Percentiles rank a stretch among this genome's conserved stretches.
phyloP scores from a whole-genome alignment of 92 coral and sea anemone genomes.

The Phenganax subtilis region DNA sequence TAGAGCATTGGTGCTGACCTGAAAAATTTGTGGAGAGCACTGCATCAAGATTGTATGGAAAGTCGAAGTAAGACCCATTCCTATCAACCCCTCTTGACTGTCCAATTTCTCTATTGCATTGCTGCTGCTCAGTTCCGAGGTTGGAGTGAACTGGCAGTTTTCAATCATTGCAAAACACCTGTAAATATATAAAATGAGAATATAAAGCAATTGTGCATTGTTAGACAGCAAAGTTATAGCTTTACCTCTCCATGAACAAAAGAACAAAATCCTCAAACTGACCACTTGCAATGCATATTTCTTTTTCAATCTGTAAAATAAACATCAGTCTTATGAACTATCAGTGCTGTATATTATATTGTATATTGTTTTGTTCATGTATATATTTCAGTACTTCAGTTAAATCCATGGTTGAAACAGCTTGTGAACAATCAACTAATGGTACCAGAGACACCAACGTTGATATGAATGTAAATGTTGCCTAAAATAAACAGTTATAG shows the following conservation, averaged over 20 bases:
- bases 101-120: conserved; percentile 74
- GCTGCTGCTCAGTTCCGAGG: conserved; percentile 83
- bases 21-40: conserved; percentile 88
- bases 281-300: conserved; percentile 79
- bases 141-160: conserved; percentile 85
- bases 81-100: conserved; percentile 92
- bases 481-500: conserved; percentile 46
- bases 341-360: neutral
- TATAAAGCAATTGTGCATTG: neutral
- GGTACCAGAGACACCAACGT: conserved; percentile 88
- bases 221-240: neutral
- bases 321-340: neutral
- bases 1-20: conserved; percentile 44
- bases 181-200: neutral
- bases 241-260: conserved; percentile 92
- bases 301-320: conserved; percentile 74
- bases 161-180: conserved; percentile 97
- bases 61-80: conserved; percentile 97
- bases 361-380: neutral
- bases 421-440: conserved; percentile 87
- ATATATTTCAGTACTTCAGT: conserved; percentile 56
- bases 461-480: conserved; percentile 92
- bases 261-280: conserved; percentile 99
- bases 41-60: conserved; percentile 95
- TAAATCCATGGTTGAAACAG: conserved; percentile 77